A percentile compares a stretch with the other conserved stretches of the same genome.
phyloP scores from a whole-genome alignment of 2,113 vertebrate genomes.

The Dolichotis patagonum region DNA sequence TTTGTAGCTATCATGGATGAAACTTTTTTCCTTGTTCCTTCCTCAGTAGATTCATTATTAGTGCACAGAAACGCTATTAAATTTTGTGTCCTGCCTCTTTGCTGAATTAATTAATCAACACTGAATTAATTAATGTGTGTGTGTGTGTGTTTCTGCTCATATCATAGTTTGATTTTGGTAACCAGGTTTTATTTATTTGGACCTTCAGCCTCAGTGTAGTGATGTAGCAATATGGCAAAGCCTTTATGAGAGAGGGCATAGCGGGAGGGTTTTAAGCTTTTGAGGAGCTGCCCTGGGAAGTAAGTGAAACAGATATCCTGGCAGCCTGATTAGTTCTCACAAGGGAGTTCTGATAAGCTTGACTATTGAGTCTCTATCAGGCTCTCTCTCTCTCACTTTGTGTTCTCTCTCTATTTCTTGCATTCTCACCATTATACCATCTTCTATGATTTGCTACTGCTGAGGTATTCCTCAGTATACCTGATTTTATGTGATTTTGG shows the following conservation, averaged over 20 bases:
- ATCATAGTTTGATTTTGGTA: neutral
- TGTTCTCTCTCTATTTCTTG: neutral
- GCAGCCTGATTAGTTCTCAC: neutral
- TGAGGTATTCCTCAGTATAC: no score
- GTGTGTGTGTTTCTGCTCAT: no score
- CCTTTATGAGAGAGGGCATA: neutral
- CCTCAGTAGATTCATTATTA: neutral
- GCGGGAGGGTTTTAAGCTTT: neutral
- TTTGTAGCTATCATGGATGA: neutral
- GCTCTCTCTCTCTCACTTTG: no score
- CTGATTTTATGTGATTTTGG: neutral
- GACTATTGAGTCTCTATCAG: neutral
- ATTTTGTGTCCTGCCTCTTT: neutral
- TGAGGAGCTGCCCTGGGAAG: neutral
- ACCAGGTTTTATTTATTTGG: neutral
- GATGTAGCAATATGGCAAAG: no score
- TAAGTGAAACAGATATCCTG: fast-evolving
- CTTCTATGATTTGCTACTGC: neutral
- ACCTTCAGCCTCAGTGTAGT: neutral
- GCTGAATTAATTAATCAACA: neutral
- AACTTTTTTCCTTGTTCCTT: neutral
- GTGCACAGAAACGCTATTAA: neutral
- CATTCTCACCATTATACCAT: no score
- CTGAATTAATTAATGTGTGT: neutral
- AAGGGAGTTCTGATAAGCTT: neutral